Percentiles rank a stretch among this genome's conserved stretches.
phyloP scores from a whole-genome alignment of 23 tunicate species.

The Aplidium turbinatum region DNA sequence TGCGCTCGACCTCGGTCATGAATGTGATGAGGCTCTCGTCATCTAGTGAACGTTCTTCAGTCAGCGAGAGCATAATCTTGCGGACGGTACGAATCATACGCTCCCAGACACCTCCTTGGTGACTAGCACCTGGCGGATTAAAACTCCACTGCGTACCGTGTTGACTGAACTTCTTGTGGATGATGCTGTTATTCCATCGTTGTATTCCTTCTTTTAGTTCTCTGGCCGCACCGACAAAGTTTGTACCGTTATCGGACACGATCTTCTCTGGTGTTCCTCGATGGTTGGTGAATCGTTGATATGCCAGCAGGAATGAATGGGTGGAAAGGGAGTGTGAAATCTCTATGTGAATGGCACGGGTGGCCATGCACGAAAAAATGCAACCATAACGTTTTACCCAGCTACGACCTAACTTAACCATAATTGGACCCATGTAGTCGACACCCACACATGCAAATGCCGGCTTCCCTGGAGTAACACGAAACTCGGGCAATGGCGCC shows the following conservation, averaged over 20 bases:
- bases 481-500: constrained; percentile 17
- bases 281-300: constrained; percentile 11
- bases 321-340: constrained; percentile 33
- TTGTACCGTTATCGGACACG: constrained; percentile 18
- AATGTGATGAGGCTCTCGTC: constrained; percentile 23
- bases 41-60: constrained; percentile 1
- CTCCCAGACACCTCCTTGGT: constrained; percentile 31
- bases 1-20: constrained; percentile 13
- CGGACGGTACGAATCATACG: constrained; percentile 11
- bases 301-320: constrained; percentile 26
- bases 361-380: constrained; percentile 36
- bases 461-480: background rate
- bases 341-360: constrained; percentile 44
- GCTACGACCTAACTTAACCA: background rate
- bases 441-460: constrained; percentile 4
- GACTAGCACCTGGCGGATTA: constrained; percentile 27
- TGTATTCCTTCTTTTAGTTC: constrained; percentile 9
- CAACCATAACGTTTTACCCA: constrained; percentile 18
- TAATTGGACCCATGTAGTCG: constrained; percentile 20
- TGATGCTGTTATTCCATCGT: background rate
- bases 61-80: constrained; percentile 3
- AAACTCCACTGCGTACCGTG: constrained; percentile 1
- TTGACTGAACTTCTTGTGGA: constrained; percentile 8
- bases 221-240: constrained; percentile 23
- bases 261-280: constrained; percentile 20